These are phyloP conservation scores for Tetraodon nigroviridis DNA, from an alignment of 2,113 vertebrate species.

Conservation along the genomic window DNA sequence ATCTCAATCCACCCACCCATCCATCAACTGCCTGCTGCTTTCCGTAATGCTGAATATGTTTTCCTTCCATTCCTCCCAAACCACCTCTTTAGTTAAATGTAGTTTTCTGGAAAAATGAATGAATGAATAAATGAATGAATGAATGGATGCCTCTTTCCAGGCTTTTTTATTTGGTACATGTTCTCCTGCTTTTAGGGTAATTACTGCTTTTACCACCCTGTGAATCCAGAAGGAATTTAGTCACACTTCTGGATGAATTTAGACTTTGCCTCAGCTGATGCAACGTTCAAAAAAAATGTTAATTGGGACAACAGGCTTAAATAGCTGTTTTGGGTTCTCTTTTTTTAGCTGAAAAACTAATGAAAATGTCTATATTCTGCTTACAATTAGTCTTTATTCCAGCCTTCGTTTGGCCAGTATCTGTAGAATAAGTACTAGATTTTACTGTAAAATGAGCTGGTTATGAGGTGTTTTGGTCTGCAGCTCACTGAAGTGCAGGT, in stretches of 20 bases:
- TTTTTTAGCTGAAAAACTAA: too few species aligned
- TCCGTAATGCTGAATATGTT: constrained; percentile 49
- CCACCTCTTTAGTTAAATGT: too few species aligned
- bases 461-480: not conserved
- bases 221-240: constrained; percentile 28
- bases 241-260: constrained; percentile 18
- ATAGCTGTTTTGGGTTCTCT: too few species aligned
- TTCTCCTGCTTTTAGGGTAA: constrained; percentile 7
- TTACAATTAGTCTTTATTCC: too few species aligned
- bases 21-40: constrained; percentile 53
- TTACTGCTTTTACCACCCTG: constrained; percentile 28
- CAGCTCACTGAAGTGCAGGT: constrained; percentile 6
- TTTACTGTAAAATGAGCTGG: too few species aligned
- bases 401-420: too few species aligned
- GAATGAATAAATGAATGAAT: constrained; percentile 17
- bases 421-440: too few species aligned
- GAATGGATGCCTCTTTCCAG: not conserved
- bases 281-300: too few species aligned
- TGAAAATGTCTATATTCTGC: too few species aligned
- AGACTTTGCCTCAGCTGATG: too few species aligned
- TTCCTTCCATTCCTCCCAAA: constrained; percentile 17
- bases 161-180: constrained; percentile 5
- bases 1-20: constrained; percentile 59
- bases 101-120: too few species aligned
- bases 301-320: too few species aligned